phyloP scores from a whole-genome alignment of 2,797 vertebrate genomes.

The Vultur gryphus region DNA sequence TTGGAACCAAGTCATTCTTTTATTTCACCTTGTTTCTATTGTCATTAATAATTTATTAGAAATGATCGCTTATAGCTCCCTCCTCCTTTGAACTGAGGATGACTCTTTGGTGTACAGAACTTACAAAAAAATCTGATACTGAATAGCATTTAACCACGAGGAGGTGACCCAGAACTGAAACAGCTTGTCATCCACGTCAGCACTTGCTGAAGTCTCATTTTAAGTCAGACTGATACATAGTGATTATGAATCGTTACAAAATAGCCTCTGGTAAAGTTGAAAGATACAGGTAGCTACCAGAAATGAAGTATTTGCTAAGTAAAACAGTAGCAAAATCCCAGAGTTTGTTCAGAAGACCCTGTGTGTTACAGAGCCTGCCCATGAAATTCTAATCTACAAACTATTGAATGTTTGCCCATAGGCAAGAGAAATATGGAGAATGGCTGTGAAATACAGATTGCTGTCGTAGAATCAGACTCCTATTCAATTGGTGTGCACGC shows the following conservation, averaged over 20 bases:
- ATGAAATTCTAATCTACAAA: background rate
- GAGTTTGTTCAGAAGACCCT: background rate
- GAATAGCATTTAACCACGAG: background rate
- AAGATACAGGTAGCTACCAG: background rate
- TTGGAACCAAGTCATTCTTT: background rate
- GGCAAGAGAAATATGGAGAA: background rate
- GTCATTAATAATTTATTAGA: background rate
- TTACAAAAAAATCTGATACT: background rate
- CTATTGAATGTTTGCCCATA: rapidly evolving
- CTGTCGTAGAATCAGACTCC: background rate
- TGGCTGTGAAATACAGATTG: background rate
- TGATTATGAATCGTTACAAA: background rate
- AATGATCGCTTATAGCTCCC: background rate
- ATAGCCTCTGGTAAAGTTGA: background rate
- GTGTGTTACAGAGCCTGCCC: background rate
- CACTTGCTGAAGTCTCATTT: background rate
- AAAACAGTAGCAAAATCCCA: background rate
- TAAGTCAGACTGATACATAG: background rate
- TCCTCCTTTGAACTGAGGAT: background rate
- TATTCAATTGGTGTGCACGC: background rate
- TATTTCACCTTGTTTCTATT: background rate
- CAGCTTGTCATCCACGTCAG: background rate
- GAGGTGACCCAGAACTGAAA: background rate
- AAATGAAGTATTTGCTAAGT: background rate
- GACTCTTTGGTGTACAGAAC: background rate